Evolutionary conservation across 2,113 vertebrate genomes (phyloP).

Genomic region (Tilapia sparmanii): DNA sequence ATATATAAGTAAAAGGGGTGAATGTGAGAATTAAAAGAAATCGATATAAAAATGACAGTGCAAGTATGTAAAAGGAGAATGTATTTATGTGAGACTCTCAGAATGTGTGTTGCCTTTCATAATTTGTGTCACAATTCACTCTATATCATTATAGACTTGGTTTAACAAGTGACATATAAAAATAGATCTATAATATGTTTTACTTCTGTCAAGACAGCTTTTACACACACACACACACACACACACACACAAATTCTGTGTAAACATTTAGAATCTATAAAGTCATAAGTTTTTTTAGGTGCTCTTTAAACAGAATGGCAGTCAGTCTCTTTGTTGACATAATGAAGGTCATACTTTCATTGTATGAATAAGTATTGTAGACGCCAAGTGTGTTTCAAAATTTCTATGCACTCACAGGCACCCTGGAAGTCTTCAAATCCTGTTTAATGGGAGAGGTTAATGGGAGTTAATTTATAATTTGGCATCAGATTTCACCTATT

Average conservation of each 20-base stretch:
- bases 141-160: not conserved
- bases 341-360: not conserved
- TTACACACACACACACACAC: not conserved
- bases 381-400: not conserved
- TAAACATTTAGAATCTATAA: not conserved
- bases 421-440: not conserved
- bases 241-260: not conserved
- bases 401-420: not conserved
- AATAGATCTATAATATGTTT: not conserved
- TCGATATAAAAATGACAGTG: rapidly evolving
- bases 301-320: not conserved
- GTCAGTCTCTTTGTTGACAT: not conserved
- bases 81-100: rapidly evolving
- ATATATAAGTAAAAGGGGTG: not conserved
- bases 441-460: not conserved
- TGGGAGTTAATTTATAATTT: not conserved
- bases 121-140: not conserved
- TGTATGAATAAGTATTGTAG: not conserved
- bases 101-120: not conserved
- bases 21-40: not conserved
- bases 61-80: not conserved
- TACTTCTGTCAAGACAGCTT: not conserved
- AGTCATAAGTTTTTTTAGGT: not conserved
- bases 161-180: not conserved
- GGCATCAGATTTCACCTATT: not conserved